Percentiles rank a stretch among this genome's conserved stretches.
Evolutionary conservation across 1,140 invertebrate species (phyloP).

Genomic region (Tribolium madens): DNA sequence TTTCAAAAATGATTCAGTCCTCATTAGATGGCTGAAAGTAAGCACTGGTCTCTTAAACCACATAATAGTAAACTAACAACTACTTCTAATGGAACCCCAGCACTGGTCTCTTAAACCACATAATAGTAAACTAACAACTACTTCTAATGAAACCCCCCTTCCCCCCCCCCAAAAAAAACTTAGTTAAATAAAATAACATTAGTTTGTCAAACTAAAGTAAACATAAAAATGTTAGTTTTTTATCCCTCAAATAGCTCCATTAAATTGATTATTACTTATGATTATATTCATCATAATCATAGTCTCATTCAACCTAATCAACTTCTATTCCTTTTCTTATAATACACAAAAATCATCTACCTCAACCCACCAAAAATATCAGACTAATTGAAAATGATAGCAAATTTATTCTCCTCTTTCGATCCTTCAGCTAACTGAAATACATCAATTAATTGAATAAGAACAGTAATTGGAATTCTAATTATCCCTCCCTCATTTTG

Average conservation of each 20-base stretch:
- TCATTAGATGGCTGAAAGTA: slow-evolving; percentile 75
- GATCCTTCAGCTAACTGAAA: slow-evolving; percentile 66
- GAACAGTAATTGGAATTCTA: slow-evolving; percentile 66
- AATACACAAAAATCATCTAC: slow-evolving; percentile 52
- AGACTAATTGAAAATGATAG: slow-evolving; percentile 69
- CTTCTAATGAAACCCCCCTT: slow-evolving; percentile 66
- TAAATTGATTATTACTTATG: slow-evolving; percentile 69
- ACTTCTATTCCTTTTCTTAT: slow-evolving; percentile 65
- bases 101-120: slow-evolving; percentile 70
- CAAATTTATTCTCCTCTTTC: slow-evolving; percentile 71
- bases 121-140: slow-evolving; percentile 68
- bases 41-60: slow-evolving; percentile 72
- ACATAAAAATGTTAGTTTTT: slow-evolving; percentile 69
- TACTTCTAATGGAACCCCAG: slow-evolving; percentile 69
- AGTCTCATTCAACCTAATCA: slow-evolving; percentile 67
- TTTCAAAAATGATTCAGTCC: slow-evolving; percentile 67
- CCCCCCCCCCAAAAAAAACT: slow-evolving; percentile 62
- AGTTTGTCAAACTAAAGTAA: slow-evolving; percentile 72
- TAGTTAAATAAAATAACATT: slow-evolving; percentile 69
- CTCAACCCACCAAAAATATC: slow-evolving; percentile 62
- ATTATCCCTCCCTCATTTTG: slow-evolving; percentile 67
- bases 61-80: slow-evolving; percentile 66
- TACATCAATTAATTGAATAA: slow-evolving; percentile 70
- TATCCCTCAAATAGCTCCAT: slow-evolving; percentile 70
- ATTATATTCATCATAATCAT: slow-evolving; percentile 67